Evolutionary conservation across 1,140 invertebrate genomes (phyloP).

Genomic region (Drosophila ohnishii): DNA sequence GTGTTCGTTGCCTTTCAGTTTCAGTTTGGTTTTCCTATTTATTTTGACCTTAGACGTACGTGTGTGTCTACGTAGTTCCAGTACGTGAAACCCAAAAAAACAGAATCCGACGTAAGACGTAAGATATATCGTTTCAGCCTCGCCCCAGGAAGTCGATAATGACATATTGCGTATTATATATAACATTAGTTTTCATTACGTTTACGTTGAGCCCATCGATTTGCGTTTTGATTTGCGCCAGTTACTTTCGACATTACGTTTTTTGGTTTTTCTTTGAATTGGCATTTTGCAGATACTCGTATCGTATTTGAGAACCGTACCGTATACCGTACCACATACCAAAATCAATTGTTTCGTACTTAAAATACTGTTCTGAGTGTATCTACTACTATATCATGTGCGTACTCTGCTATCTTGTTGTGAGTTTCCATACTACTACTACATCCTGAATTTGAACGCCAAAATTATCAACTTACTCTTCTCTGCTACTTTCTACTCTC

Average conservation of each 20-base stretch:
- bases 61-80: slow-evolving; percentile 51
- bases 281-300: slow-evolving; percentile 65
- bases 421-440: slow-evolving; percentile 71
- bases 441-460: slow-evolving; percentile 70
- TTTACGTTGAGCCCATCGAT: slow-evolving; percentile 52
- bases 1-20: slow-evolving; percentile 48
- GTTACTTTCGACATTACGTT: slow-evolving; percentile 21
- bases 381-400: slow-evolving; percentile 68
- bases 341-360: slow-evolving; percentile 67
- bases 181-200: slow-evolving; percentile 46
- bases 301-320: slow-evolving; percentile 65
- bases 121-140: slow-evolving; percentile 20
- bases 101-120: slow-evolving; percentile 27
- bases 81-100: slow-evolving; percentile 28
- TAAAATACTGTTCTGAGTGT: slow-evolving; percentile 74
- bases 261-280: slow-evolving; percentile 55
- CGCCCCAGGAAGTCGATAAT: slow-evolving; percentile 8
- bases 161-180: slow-evolving; percentile 21
- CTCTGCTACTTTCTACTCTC: slow-evolving; percentile 71
- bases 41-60: slow-evolving; percentile 45
- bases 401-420: slow-evolving; percentile 77
- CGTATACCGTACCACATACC: slow-evolving; percentile 56
- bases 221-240: slow-evolving; percentile 49
- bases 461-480: slow-evolving; percentile 74
- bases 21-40: slow-evolving; percentile 42